These are phyloP conservation scores for Dichetophora obliterata DNA, from an alignment of 2,888 invertebrate genomes.

Conservation along the genomic window DNA sequence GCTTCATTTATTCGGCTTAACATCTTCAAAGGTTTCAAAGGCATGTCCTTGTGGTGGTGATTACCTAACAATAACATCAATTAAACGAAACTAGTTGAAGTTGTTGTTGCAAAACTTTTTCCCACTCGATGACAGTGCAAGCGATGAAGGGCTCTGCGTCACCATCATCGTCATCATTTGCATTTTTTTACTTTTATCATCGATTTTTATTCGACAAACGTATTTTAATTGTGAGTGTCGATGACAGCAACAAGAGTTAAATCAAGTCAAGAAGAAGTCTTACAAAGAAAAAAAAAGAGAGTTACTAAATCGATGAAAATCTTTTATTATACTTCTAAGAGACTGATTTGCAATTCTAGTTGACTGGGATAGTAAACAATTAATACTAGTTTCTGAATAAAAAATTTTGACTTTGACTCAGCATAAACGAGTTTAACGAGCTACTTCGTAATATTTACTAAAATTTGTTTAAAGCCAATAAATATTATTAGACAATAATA, in stretches of 20 bases:
- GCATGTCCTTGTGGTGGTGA: conserved; percentile 50
- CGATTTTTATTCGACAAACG: background rate
- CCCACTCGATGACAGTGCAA: background rate
- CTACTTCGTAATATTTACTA: no score
- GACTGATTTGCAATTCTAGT: no score
- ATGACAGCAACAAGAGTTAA: background rate
- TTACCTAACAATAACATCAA: conserved; percentile 53
- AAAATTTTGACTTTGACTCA: no score
- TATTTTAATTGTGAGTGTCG: background rate
- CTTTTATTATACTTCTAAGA: no score
- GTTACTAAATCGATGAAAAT: no score
- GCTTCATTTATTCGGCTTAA: background rate
- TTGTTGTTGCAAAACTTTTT: background rate
- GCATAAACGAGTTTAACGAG: no score
- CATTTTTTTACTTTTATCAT: background rate
- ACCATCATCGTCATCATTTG: background rate
- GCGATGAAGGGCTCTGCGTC: background rate
- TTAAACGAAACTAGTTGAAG: conserved; percentile 46
- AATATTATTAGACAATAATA: no score
- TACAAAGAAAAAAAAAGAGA: background rate
- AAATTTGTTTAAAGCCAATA: no score
- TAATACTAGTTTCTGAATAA: no score
- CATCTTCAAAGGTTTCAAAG: background rate
- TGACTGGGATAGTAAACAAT: no score
- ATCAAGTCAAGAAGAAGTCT: background rate